Base-by-base conservation (phyloP, 2,888 invertebrate species). In the Stegophylla sp. region DNA sequence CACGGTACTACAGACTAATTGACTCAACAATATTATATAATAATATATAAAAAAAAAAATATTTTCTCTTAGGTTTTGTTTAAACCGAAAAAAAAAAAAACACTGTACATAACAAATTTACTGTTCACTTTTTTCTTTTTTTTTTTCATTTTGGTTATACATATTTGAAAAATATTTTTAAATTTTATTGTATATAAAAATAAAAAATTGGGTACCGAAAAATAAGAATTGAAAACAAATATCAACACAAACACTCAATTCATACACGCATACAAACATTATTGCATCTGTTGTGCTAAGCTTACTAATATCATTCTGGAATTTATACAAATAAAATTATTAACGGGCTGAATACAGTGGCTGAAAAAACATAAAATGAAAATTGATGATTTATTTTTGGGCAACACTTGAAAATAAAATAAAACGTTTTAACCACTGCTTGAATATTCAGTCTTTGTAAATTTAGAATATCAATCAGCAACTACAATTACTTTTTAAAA, bases 391-490 rank as follows among this genome's bases (percentile, higher is more conserved):
- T n/a, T n/a, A n/a, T n/a, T n/a, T n/a, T 41, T 1, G 1, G 17
- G 20, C 20, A 20, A 56, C 20, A 23, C 3, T 28, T 51, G n/a
- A 51, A 48, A 34, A 53, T 28, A 53, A 59, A 77, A n/a, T 1
- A 56, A 23, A 17, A 43, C n/a, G n/a, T 48, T 75, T 41, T 71
- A 79, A 71, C 79, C 79, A 79, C 79, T 79, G 79, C 48, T 79
- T 59, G 69, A 79, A 79, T 61, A 79, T 71, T 71, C 79, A 79
- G 79, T 79, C 79, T 79, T 79, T 69, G 79, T 71, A 71, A n/a
- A 71, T 79, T 79, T 79, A 79, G 79, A 79, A 79, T 79, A 79
- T 79, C 61, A 79, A 79, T 79, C 79, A 48, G 79, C 79, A 59
- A 79, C 71, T 79, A 79, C 53, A 43, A 77, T 71, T 69, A 79